Percentiles rank a stretch among this genome's conserved stretches.
These are phyloP conservation scores for Xiphorhynchus elegans DNA, from an alignment of 2,113 vertebrate species.

Conservation along the genomic window DNA sequence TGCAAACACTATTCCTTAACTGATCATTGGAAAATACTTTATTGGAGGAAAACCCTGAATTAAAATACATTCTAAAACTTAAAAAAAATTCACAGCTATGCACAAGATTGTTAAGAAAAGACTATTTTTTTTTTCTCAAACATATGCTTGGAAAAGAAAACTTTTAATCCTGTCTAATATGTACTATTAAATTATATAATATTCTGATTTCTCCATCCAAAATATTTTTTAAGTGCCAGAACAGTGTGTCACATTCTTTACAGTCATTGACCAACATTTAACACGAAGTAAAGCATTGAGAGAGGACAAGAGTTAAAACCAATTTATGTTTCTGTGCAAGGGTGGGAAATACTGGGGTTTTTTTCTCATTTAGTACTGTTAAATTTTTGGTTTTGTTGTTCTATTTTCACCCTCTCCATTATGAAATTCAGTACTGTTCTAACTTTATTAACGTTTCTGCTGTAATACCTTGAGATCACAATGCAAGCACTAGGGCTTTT, in stretches of 20 bases:
- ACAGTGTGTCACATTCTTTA: neutral
- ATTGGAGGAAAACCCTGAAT: neutral
- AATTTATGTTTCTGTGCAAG: neutral
- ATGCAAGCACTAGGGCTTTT: neutral
- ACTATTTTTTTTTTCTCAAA: neutral
- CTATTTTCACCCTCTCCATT: neutral
- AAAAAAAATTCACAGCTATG: neutral
- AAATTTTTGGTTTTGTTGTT: neutral
- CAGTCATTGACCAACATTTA: neutral
- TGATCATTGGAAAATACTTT: neutral
- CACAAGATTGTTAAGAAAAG: neutral
- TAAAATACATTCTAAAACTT: neutral
- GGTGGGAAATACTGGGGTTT: neutral
- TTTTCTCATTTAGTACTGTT: neutral
- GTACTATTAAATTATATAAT: neutral
- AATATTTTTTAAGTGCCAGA: neutral
- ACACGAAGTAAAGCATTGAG: neutral
- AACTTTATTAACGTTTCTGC: neutral
- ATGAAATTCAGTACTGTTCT: neutral
- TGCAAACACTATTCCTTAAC: neutral
- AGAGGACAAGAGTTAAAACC: neutral
- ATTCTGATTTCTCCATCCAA: neutral
- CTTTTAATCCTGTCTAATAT: neutral
- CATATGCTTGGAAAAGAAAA: neutral
- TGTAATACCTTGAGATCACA: neutral